Percentiles rank a stretch among this genome's conserved stretches.
These are phyloP conservation scores for Eufriesea mexicana DNA, from an alignment of 1,140 invertebrate species.

Conservation along the genomic window DNA sequence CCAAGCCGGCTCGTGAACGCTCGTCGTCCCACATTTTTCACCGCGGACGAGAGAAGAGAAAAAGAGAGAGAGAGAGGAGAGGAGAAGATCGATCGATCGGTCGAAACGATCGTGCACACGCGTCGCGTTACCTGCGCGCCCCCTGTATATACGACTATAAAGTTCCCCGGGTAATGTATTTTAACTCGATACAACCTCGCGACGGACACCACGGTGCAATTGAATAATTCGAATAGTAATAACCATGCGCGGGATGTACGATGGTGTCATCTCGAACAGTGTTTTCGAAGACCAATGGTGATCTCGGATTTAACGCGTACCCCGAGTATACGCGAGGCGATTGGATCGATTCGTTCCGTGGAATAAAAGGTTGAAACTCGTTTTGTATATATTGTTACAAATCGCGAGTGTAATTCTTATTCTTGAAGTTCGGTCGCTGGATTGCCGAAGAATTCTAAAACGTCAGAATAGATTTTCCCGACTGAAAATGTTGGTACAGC, in stretches of 20 bases:
- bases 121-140: neutral
- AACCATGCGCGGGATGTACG: neutral
- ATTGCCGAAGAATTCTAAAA: too few relatives aligned
- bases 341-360: too few relatives aligned
- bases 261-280: neutral
- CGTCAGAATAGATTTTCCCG: too few relatives aligned
- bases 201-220: neutral
- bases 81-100: constrained; percentile 34
- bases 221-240: constrained; percentile 3
- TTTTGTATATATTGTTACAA: too few relatives aligned
- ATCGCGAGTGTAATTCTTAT: too few relatives aligned
- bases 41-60: neutral
- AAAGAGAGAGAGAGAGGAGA: neutral
- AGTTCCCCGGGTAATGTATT: neutral
- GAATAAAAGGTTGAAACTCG: too few relatives aligned
- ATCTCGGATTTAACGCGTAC: too few relatives aligned
- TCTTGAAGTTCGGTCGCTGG: too few relatives aligned
- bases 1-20: neutral
- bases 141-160: neutral
- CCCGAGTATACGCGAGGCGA: too few relatives aligned
- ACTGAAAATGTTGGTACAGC: too few relatives aligned
- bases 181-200: too few relatives aligned
- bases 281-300: neutral
- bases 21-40: constrained; percentile 37
- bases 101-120: constrained; percentile 11